phyloP scores from a whole-genome alignment of 2,113 vertebrate genomes.

The Struthidea cinerea region DNA sequence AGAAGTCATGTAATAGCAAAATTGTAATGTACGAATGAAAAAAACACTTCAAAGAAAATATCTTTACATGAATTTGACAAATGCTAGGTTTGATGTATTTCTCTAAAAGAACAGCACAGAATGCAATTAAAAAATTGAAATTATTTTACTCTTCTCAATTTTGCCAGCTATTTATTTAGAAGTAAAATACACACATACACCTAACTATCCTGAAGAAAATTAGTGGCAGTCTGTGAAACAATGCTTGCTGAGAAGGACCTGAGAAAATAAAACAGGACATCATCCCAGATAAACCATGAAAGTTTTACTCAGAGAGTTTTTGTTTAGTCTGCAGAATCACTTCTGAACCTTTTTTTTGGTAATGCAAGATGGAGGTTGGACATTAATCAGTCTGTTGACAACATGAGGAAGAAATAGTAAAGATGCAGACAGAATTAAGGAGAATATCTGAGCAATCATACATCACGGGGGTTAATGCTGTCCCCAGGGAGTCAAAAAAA shows the following conservation, averaged over 20 bases:
- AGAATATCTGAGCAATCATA: neutral
- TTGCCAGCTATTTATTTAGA: neutral
- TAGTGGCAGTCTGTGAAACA: neutral
- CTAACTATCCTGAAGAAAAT: neutral
- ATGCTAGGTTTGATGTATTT: rapidly evolving
- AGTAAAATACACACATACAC: neutral
- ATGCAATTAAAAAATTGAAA: neutral
- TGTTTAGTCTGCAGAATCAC: neutral
- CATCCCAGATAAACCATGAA: neutral
- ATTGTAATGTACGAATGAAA: neutral
- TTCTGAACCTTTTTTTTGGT: neutral
- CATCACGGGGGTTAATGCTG: neutral
- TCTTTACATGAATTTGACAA: neutral
- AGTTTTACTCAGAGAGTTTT: neutral
- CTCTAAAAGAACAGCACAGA: neutral
- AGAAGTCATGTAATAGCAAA: neutral
- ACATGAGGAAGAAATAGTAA: neutral
- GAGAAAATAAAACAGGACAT: neutral
- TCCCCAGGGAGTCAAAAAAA: neutral
- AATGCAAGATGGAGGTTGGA: neutral
- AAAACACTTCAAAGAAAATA: neutral
- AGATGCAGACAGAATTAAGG: neutral
- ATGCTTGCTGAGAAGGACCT: neutral
- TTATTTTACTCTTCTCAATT: neutral
- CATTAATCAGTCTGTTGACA: neutral